Base-by-base conservation (phyloP, 37 sponge, comb jelly and placozoan genomes). In the Beroe ovata region DNA sequence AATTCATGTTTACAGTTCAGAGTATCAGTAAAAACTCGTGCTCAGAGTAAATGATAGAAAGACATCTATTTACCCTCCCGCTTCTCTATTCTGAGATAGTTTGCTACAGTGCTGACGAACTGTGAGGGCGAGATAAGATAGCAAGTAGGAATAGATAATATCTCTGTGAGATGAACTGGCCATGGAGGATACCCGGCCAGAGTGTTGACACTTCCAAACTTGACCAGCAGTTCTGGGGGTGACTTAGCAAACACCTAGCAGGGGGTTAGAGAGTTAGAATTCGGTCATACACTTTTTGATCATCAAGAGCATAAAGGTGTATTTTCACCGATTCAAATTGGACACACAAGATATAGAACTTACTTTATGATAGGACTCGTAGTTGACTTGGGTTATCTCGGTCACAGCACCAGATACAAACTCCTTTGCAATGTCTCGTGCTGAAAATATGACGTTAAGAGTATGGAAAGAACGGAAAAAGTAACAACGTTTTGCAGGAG, bases 131-230 rank as follows among this genome's bases (percentile, higher is more conserved):
- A 77, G 35, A 77, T 77, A 8, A 77, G 35, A 3, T 40, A 23
- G 28, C 84, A 77, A 4, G 84, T 77, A 1, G 84, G 84, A 0
- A 77, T 30, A 42, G 84, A 77, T 40, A 77, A 19, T n/a, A 77
- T 77, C 54, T 77, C 84, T 21, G 84, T 77, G 28, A 77, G 84
- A 25, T 77, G 84, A 8, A 77, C 84, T 19, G 84, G 84, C 84
- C 84, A 77, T 1, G 84, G 84, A 8, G 84, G 84, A 26, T 77
- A 77, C 23, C 84, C 84, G 0, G 84, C 84, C 47, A 77, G 84
- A 8, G 84, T 42, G 84, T 33, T 39, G 54, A 40, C 36, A 21
- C 23, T 77, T 1, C 84, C 84, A 40, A 77, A 77, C 84, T 77
- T 77, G 4, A 77, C 20, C 28, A 77, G 39, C 22, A 77, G 42